Conservation (phyloP, 1,140 invertebrate genomes). For the Drosophila nasuta region DNA sequence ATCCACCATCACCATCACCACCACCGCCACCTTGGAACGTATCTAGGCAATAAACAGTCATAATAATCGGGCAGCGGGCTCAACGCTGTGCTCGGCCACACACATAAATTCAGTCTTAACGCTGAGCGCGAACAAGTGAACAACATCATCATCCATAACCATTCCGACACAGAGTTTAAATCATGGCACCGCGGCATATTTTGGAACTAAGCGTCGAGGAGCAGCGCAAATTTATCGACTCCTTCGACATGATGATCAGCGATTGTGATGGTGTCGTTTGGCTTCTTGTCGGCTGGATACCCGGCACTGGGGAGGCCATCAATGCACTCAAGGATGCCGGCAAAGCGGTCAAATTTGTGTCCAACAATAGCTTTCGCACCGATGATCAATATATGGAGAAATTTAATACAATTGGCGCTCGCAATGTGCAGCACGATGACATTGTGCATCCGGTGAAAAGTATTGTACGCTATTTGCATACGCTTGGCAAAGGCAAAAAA, state of each 20-base stretch:
- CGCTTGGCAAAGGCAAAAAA: slow-evolving; percentile 42
- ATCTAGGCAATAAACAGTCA: slow-evolving; percentile 9
- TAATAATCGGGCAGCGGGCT: not conserved
- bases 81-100: not conserved
- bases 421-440: slow-evolving; percentile 61
- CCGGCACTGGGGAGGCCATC: slow-evolving; percentile 86
- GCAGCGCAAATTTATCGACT: slow-evolving; percentile 67
- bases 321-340: slow-evolving; percentile 87
- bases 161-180: no score
- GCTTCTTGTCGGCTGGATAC: slow-evolving; percentile 84
- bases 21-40: slow-evolving; percentile 18
- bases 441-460: slow-evolving; percentile 75
- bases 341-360: slow-evolving; percentile 90
- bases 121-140: not conserved
- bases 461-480: slow-evolving; percentile 70
- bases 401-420: slow-evolving; percentile 62
- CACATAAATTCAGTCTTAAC: slow-evolving; percentile 1
- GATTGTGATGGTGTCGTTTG: slow-evolving; percentile 78
- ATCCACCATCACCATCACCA: slow-evolving; percentile 35
- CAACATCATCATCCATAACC: no score
- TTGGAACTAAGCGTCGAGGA: slow-evolving; percentile 64
- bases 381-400: slow-evolving; percentile 82
- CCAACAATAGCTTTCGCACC: slow-evolving; percentile 88
- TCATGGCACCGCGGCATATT: slow-evolving; percentile 72
- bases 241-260: slow-evolving; percentile 68